These are phyloP conservation scores for Luffia ferchaultella DNA, from an alignment of 2,888 invertebrate genomes.

Conservation along the genomic window DNA sequence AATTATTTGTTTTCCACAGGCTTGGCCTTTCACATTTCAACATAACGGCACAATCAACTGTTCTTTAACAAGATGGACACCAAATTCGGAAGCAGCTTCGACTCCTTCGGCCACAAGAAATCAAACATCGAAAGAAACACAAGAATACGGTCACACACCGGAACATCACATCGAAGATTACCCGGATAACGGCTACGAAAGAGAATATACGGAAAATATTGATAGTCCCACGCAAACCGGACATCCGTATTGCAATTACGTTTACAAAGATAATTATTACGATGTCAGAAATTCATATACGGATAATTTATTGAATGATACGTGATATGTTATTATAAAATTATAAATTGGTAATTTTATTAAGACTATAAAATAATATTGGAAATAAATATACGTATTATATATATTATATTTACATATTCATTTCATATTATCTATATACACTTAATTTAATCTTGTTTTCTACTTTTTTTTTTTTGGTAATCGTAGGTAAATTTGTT, in stretches of 20 bases:
- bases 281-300: slow-evolving; percentile 40
- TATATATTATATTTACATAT: too few species aligned
- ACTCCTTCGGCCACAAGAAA: slow-evolving; percentile 16
- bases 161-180: slow-evolving; percentile 29
- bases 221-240: slow-evolving; percentile 21
- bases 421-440: too few species aligned
- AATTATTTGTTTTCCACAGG: slow-evolving; percentile 56
- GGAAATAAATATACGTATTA: too few species aligned
- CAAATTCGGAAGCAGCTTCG: slow-evolving; percentile 25
- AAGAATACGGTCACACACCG: slow-evolving; percentile 17
- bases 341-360: too few species aligned
- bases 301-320: slow-evolving; percentile 38
- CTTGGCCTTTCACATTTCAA: slow-evolving; percentile 85
- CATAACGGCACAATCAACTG: slow-evolving; percentile 63
- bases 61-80: slow-evolving; percentile 48
- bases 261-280: slow-evolving; percentile 49
- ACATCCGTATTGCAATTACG: slow-evolving; percentile 49
- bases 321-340: too few species aligned
- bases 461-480: too few species aligned
- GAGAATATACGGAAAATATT: slow-evolving; percentile 30
- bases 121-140: slow-evolving; percentile 13
- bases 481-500: too few species aligned
- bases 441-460: too few species aligned
- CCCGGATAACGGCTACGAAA: slow-evolving; percentile 46
- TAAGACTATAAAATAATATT: too few species aligned